These are phyloP conservation scores for Monodelphis domestica DNA, from an alignment of 2,797 vertebrate genomes.

Conservation along the genomic window DNA sequence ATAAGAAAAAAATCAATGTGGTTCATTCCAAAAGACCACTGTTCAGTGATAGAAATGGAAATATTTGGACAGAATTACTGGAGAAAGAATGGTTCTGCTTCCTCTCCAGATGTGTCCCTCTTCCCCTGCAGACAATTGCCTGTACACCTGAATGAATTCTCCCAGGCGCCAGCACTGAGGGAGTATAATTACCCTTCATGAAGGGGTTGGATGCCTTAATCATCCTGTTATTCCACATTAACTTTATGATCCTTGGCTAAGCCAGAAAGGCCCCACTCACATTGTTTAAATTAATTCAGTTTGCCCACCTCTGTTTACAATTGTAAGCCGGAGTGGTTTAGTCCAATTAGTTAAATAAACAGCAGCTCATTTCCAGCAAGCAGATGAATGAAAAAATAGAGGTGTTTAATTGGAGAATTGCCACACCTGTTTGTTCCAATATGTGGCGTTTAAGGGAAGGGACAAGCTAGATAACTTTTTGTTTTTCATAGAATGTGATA, in stretches of 20 bases:
- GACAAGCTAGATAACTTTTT: background rate
- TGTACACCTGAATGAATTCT: background rate
- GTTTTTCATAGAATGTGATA: background rate
- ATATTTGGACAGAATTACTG: background rate
- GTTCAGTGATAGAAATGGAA: background rate
- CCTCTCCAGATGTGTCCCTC: background rate
- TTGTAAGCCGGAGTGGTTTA: background rate
- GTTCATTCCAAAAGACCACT: background rate
- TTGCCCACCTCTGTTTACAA: background rate
- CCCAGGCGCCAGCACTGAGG: background rate
- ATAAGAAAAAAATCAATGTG: background rate
- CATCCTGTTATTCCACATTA: background rate
- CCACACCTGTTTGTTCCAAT: background rate
- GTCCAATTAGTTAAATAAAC: background rate
- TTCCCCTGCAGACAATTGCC: background rate
- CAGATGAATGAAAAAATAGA: background rate
- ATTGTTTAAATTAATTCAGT: background rate
- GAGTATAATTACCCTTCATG: background rate
- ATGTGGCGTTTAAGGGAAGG: background rate
- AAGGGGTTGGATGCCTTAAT: background rate
- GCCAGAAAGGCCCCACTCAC: background rate
- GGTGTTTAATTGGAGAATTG: rapidly evolving
- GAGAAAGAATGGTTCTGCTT: background rate
- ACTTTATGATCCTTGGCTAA: background rate
- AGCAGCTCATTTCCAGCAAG: background rate